Percentiles rank a stretch among this genome's conserved stretches.
Evolutionary conservation across 2,113 vertebrate genomes (phyloP).

Genomic region (Rhabdomys dilectus): DNA sequence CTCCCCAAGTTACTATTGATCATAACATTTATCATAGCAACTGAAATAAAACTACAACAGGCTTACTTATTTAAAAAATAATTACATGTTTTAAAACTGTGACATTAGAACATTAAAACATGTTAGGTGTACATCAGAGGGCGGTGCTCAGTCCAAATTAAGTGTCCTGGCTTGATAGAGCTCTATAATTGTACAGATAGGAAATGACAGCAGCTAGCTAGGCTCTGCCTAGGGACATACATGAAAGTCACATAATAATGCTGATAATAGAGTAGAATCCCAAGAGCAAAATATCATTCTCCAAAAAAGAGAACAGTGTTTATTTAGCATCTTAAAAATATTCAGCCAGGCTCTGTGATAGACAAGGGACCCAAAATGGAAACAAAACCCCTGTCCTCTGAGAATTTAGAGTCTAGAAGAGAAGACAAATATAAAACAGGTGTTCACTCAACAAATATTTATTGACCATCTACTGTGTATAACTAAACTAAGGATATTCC

Average conservation of each 20-base stretch:
- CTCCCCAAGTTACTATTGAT: neutral
- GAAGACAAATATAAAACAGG: neutral
- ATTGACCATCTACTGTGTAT: neutral
- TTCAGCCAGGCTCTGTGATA: neutral
- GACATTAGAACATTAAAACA: neutral
- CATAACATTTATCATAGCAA: neutral
- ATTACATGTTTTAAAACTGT: slow-evolving; percentile 16
- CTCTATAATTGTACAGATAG: neutral
- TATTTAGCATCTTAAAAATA: slow-evolving; percentile 1
- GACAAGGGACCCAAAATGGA: neutral
- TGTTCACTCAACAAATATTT: slow-evolving; percentile 5
- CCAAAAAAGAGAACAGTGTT: neutral
- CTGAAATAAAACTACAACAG: neutral
- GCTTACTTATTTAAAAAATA: neutral
- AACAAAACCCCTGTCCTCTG: neutral
- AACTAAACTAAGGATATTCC: neutral
- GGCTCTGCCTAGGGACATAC: neutral
- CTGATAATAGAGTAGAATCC: neutral
- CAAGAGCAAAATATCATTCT: neutral
- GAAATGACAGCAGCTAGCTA: neutral
- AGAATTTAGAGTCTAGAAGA: slow-evolving; percentile 1
- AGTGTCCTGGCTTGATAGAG: neutral
- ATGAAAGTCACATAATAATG: neutral
- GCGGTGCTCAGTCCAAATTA: neutral
- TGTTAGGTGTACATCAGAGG: neutral